Conservation (phyloP, 2,113 vertebrate genomes). For the Bufo bufo region DNA sequence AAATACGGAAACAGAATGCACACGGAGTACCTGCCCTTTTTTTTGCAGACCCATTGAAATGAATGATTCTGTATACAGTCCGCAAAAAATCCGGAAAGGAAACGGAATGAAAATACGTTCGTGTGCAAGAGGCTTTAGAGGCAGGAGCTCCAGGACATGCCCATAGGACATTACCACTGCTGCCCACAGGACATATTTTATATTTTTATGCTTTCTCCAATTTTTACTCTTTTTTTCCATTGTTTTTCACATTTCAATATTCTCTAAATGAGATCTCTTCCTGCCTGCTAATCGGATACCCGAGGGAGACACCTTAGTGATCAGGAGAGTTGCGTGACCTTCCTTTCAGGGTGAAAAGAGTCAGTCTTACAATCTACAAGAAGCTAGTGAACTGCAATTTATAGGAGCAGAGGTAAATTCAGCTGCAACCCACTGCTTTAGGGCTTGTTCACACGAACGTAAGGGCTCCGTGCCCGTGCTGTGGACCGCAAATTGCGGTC, state of each 20-base stretch:
- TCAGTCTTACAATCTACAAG: neutral
- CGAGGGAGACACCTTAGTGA: neutral
- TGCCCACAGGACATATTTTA: neutral
- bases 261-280: neutral
- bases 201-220: neutral
- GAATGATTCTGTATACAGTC: no score
- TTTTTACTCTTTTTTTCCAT: neutral
- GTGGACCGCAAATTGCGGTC: no score
- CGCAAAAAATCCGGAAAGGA: no score
- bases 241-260: neutral
- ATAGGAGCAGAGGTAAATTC: constrained; percentile 22
- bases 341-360: constrained; percentile 21
- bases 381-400: constrained; percentile 1
- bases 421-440: constrained; percentile 12
- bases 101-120: no score
- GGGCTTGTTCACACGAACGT: no score
- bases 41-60: no score
- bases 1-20: no score
- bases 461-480: no score
- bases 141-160: no score
- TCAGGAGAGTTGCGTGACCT: constrained; percentile 15
- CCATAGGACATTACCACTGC: neutral
- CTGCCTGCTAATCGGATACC: neutral
- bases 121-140: no score
- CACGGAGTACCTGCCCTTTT: no score